phyloP scores from a whole-genome alignment of 2,113 vertebrate species.

The Prunella himalayana region DNA sequence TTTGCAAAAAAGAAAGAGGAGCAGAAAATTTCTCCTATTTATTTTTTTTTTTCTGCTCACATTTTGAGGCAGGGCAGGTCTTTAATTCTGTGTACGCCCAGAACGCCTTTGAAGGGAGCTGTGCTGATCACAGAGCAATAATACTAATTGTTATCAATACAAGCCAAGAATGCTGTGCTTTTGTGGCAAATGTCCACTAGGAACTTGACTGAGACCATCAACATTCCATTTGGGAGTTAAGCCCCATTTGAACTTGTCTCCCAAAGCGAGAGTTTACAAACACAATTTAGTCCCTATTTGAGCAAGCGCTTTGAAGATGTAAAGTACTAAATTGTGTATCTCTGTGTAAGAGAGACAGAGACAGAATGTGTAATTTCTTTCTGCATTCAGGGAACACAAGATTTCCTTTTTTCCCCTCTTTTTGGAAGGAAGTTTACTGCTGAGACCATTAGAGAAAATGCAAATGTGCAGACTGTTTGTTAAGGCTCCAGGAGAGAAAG shows the following conservation, averaged over 20 bases:
- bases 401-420: constrained; percentile 63
- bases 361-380: constrained; percentile 59
- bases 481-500: constrained; percentile 65
- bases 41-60: neutral
- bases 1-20: neutral
- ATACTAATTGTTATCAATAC: constrained; percentile 41
- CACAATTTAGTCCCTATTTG: constrained; percentile 38
- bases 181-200: constrained; percentile 55
- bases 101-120: neutral
- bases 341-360: constrained; percentile 29
- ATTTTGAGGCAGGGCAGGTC: neutral
- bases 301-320: constrained; percentile 47
- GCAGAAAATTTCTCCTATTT: neutral
- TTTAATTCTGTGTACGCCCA: neutral
- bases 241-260: constrained; percentile 56
- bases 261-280: constrained; percentile 63
- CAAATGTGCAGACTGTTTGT: constrained; percentile 66
- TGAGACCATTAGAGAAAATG: constrained; percentile 74
- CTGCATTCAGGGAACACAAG: constrained; percentile 53
- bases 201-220: constrained; percentile 57
- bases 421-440: constrained; percentile 70
- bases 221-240: constrained; percentile 52
- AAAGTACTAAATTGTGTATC: constrained; percentile 57
- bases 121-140: constrained; percentile 29
- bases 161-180: constrained; percentile 35